Base-by-base conservation (phyloP, 2,797 vertebrate genomes). In the Synanceia verrucosa region DNA sequence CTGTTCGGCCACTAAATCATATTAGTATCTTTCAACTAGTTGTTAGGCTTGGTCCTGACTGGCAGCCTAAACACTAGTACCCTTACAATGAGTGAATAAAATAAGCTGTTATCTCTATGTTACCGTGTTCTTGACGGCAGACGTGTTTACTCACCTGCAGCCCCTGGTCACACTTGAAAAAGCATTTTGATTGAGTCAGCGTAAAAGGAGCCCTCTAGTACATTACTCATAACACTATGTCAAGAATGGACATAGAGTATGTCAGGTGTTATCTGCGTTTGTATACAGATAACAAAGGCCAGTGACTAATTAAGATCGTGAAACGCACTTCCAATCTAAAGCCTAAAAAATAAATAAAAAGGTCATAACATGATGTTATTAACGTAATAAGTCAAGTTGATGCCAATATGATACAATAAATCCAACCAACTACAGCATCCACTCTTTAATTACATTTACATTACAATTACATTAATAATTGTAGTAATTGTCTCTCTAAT, bases 71-170 rank as follows among this genome's bases (percentile, higher is more conserved):
- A 3, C 29, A 50, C 63, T 39, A 18, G 13, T n/a, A 19, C 13
- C 1, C 2, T 33, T 34, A 26, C 14, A 51, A 37, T 10, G 3
- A 44, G n/a, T 36, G 11, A 43, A 53, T 47, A 33, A 50, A 69
- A 79, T 41, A n/a, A 21, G 16, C 10, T 51, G 24, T 46, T 63
- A 60, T 74, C 16, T 53, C 0, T 50, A 39, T 1, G 33, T 76
- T 16, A 69, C 23, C 41, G 60, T 50, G 58, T 11, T 53, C 29
- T 11, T 29, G 36, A 46, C 29, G 33, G 31, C 26, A 5, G 13
- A 61, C 2, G 1, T 47, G 65, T 71, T 79, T 70, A 46, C 59
- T 59, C 66, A 41, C 31, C 47, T 63, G 48, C 31, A 48, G 41
- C 19, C 21, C 6, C 6, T 19, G 18, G 29, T 43, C 10, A 14